Conservation (phyloP, 2,888 invertebrate species). For the Sphaerophoria taeniata region DNA sequence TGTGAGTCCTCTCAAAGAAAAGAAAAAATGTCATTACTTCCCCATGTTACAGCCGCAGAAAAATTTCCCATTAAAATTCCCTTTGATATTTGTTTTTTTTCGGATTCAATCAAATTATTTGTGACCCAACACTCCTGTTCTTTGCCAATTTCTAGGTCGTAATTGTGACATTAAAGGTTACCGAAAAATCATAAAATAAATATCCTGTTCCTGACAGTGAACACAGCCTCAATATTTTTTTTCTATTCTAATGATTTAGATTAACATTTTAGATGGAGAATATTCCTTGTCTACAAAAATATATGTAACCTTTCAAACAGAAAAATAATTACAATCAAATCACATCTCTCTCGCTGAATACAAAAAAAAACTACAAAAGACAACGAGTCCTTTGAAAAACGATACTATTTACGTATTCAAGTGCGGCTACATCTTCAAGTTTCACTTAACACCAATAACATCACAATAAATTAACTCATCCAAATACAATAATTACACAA, state of each 20-base stretch:
- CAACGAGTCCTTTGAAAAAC: slow-evolving; percentile 20
- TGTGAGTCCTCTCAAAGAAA: background rate
- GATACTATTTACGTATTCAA: slow-evolving; percentile 46
- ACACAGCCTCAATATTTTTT: background rate
- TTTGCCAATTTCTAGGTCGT: background rate
- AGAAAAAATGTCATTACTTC: background rate
- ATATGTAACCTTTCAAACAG: no score
- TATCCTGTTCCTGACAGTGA: background rate
- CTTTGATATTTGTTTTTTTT: slow-evolving; percentile 9
- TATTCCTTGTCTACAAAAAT: no score
- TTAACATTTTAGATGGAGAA: no score
- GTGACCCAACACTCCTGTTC: background rate
- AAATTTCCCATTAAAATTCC: slow-evolving; percentile 15
- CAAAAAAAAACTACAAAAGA: no score
- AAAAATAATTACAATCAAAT: background rate
- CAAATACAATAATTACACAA: slow-evolving; percentile 57
- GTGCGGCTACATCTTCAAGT: slow-evolving; percentile 33
- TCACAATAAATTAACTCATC: slow-evolving; percentile 46
- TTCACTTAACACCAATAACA: slow-evolving; percentile 45
- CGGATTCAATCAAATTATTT: slow-evolving; percentile 22
- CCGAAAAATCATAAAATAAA: slow-evolving; percentile 2
- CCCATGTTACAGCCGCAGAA: background rate
- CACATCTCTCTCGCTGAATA: background rate
- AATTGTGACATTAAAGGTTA: background rate
- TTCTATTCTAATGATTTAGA: no score